Evolutionary conservation across 2,888 invertebrate genomes (phyloP).

Genomic region (Clusia tigrina): DNA sequence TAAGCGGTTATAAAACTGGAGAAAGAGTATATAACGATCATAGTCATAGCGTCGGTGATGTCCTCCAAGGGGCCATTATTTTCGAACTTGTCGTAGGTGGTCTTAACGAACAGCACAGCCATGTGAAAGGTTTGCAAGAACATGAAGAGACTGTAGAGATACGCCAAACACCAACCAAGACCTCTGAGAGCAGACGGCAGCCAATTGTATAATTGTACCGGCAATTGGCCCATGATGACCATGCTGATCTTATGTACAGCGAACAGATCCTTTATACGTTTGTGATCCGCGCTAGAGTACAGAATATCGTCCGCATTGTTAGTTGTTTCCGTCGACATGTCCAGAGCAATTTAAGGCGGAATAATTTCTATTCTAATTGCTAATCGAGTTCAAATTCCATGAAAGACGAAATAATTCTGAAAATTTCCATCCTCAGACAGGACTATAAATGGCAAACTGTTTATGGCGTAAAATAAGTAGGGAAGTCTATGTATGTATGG

Average conservation of each 20-base stretch:
- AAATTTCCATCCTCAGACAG: too few relatives aligned
- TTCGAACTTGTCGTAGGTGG: conserved; percentile 46
- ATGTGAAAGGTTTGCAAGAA: conserved; percentile 41
- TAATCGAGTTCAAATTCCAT: too few relatives aligned
- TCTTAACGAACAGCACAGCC: conserved; percentile 46
- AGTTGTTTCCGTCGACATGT: too few relatives aligned
- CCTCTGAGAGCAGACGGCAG: conserved; percentile 31
- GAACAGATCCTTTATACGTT: conserved; percentile 42
- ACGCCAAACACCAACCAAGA: conserved; percentile 19
- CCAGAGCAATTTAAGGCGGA: too few relatives aligned
- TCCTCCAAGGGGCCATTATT: conserved; percentile 45
- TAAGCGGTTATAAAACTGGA: conserved; percentile 47
- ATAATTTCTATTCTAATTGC: too few relatives aligned
- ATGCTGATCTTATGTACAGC: conserved; percentile 39
- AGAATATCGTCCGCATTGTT: too few relatives aligned
- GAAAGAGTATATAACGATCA: conserved; percentile 55
- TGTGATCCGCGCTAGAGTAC: conserved; percentile 42
- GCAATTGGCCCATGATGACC: conserved; percentile 42
- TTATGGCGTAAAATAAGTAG: too few relatives aligned
- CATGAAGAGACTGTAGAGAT: conserved; percentile 36
- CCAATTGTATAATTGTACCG: conserved; percentile 35
- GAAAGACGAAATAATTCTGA: too few relatives aligned
- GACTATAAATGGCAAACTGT: too few relatives aligned
- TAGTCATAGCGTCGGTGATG: conserved; percentile 54
- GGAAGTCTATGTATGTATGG: too few relatives aligned